A percentile compares a stretch with the other conserved stretches of the same genome.
Conservation (phyloP, 2,113 vertebrate genomes). For the Carassius carassius region DNA sequence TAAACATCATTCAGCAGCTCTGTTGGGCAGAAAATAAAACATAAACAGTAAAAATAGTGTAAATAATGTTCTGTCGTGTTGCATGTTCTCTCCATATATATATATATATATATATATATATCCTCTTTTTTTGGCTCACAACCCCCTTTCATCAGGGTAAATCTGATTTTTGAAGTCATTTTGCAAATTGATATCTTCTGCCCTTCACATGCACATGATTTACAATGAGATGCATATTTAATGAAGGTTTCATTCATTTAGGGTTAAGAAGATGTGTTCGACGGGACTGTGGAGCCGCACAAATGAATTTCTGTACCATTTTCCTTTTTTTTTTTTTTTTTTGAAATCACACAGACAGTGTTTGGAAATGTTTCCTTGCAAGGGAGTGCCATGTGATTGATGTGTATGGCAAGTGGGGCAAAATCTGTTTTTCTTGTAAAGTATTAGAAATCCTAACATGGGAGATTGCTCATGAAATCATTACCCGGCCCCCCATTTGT, state of each 20-base stretch:
- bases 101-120: too few relatives aligned
- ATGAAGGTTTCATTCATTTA: slow-evolving; percentile 76
- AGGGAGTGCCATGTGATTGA: slow-evolving; percentile 63
- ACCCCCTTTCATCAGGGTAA: too few relatives aligned
- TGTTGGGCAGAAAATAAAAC: background rate
- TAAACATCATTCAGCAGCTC: background rate
- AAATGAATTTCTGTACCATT: slow-evolving; percentile 60
- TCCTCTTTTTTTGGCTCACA: too few relatives aligned
- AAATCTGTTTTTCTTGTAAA: slow-evolving; percentile 69
- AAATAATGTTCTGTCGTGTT: too few relatives aligned
- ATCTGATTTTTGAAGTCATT: slow-evolving; percentile 71
- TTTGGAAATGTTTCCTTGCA: slow-evolving; percentile 26
- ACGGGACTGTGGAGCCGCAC: slow-evolving; percentile 48
- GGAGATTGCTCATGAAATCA: slow-evolving; percentile 76
- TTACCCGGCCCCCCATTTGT: slow-evolving; percentile 75
- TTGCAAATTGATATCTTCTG: slow-evolving; percentile 78
- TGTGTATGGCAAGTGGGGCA: slow-evolving; percentile 52
- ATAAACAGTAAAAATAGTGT: too few relatives aligned
- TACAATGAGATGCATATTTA: slow-evolving; percentile 79
- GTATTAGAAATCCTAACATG: slow-evolving; percentile 73
- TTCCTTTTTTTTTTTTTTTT: slow-evolving; percentile 28
- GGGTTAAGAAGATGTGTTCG: slow-evolving; percentile 64
- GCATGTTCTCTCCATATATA: too few relatives aligned
- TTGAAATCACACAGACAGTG: slow-evolving; percentile 26
- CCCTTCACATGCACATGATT: slow-evolving; percentile 76